Evolutionary conservation across 2,888 invertebrate species (phyloP).

Genomic region (Chironomus tentans): DNA sequence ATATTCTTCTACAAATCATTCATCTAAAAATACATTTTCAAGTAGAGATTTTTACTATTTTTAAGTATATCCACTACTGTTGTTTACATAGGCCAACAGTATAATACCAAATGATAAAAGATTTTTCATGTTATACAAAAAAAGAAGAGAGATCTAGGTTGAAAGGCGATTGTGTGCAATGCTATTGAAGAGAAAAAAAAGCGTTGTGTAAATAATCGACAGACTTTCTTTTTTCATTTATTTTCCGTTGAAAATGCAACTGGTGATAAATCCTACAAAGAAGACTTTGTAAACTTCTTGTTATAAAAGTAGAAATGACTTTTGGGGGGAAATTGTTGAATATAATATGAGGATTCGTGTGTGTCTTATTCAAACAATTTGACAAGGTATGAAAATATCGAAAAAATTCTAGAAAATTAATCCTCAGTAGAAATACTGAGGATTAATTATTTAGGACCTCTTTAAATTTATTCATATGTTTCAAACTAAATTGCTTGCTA

Average conservation of each 20-base stretch:
- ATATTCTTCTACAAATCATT: neutral
- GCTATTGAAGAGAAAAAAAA: constrained; percentile 8
- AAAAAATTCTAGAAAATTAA: too few relatives aligned
- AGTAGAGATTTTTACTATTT: neutral
- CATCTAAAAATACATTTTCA: neutral
- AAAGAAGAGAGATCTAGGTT: neutral
- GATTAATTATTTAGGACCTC: too few relatives aligned
- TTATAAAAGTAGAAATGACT: too few relatives aligned
- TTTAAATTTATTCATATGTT: too few relatives aligned
- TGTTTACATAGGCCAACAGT: constrained; percentile 7
- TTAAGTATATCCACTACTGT: neutral
- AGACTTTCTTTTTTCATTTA: constrained; percentile 4
- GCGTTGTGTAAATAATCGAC: constrained; percentile 9
- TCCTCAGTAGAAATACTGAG: too few relatives aligned
- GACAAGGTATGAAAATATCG: neutral
- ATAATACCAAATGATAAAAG: neutral
- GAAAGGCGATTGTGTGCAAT: constrained; percentile 9
- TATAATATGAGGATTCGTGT: too few relatives aligned
- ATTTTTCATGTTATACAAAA: constrained; percentile 18
- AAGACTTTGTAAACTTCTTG: neutral
- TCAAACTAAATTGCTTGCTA: too few relatives aligned
- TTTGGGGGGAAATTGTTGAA: too few relatives aligned
- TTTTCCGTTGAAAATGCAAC: constrained; percentile 6
- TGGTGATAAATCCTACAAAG: constrained; percentile 3
- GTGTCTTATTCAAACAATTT: too few relatives aligned